phyloP scores from a whole-genome alignment of 2,888 invertebrate species.

The Erebia epiphron region DNA sequence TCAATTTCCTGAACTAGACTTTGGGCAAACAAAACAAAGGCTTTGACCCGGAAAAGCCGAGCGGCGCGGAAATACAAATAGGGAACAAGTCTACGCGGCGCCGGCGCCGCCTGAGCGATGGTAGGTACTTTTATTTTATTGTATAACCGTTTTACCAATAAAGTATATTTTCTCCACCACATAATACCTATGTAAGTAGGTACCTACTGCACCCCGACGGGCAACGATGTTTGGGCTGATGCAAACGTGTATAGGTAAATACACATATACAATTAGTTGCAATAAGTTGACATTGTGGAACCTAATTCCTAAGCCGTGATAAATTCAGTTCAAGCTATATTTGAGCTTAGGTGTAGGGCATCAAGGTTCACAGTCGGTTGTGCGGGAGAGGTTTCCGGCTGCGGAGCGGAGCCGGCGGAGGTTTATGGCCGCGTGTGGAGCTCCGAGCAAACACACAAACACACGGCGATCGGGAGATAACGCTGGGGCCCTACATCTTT shows the following conservation, averaged over 20 bases:
- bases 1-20: constrained; percentile 43
- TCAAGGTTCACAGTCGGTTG: constrained; percentile 27
- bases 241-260: constrained; percentile 41
- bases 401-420: constrained; percentile 34
- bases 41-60: constrained; percentile 62
- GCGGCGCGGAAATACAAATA: constrained; percentile 60
- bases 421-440: constrained; percentile 39
- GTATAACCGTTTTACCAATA: too few relatives aligned
- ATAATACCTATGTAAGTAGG: too few relatives aligned
- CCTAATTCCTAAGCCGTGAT: neutral
- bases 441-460: constrained; percentile 13
- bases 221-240: constrained; percentile 4
- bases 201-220: too few relatives aligned
- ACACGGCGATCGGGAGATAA: constrained; percentile 50
- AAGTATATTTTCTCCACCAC: neutral
- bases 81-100: constrained; percentile 50
- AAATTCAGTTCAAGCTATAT: constrained; percentile 2
- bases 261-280: constrained; percentile 26
- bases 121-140: too few relatives aligned
- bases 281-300: constrained; percentile 19
- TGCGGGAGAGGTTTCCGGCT: constrained; percentile 32
- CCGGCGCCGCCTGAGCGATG: constrained; percentile 34
- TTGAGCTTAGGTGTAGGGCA: constrained; percentile 22
- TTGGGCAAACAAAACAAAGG: constrained; percentile 45
- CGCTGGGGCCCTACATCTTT: constrained; percentile 48